Conservation (phyloP, 1,140 invertebrate genomes). For the Trinorchestia longiramus region DNA sequence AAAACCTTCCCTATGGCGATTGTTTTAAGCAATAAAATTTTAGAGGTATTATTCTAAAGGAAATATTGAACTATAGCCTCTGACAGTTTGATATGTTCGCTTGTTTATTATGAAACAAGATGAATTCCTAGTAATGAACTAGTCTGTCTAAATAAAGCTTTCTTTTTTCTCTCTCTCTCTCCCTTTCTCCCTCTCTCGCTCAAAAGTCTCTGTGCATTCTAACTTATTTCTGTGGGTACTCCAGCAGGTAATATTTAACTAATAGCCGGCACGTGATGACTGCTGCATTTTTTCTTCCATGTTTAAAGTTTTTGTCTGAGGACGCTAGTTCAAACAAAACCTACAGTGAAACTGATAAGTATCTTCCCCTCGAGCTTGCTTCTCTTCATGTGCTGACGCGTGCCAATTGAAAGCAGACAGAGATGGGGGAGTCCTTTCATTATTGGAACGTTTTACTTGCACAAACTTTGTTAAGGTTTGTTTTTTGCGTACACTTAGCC, state of each 20-base stretch:
- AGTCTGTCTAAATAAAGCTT: not conserved
- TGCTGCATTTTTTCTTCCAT: not conserved
- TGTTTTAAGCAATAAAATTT: too few relatives aligned
- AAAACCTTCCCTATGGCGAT: too few relatives aligned
- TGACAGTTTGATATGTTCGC: too few relatives aligned
- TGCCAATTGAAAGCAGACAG: not conserved
- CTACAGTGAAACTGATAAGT: not conserved
- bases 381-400: not conserved
- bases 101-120: too few relatives aligned
- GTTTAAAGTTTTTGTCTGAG: not conserved
- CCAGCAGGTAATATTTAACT: not conserved
- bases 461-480: not conserved
- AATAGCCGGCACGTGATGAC: not conserved
- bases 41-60: too few relatives aligned
- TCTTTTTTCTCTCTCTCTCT: too few relatives aligned
- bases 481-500: not conserved
- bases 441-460: not conserved
- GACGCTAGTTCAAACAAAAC: not conserved
- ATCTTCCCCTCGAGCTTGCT: not conserved
- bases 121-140: too few relatives aligned
- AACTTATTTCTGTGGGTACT: not conserved
- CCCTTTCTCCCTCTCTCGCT: not conserved
- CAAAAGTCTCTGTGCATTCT: not conserved
- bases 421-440: not conserved
- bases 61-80: too few relatives aligned